A percentile compares a stretch with the other conserved stretches of the same genome.
These are phyloP conservation scores for Protomyctophum bolini DNA, from an alignment of 2,113 vertebrate species.

Conservation along the genomic window DNA sequence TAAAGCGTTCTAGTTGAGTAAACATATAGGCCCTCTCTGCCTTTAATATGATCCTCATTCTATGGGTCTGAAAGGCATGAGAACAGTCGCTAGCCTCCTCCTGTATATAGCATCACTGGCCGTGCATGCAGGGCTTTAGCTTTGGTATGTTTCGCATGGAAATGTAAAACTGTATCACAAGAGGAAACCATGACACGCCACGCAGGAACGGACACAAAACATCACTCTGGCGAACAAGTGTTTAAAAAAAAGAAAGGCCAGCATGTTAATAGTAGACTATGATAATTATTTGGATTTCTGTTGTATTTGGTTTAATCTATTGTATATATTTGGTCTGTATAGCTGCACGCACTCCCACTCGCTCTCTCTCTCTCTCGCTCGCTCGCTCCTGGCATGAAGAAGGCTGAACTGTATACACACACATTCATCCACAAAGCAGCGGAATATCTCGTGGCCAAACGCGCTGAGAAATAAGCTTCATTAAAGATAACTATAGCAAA, in stretches of 20 bases:
- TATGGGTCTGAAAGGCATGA: constrained; percentile 63
- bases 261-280: constrained; percentile 48
- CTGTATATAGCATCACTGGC: constrained; percentile 52
- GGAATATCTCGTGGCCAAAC: constrained; percentile 48
- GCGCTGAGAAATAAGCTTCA: constrained; percentile 49
- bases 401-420: constrained; percentile 47
- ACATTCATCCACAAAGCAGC: constrained; percentile 64
- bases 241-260: constrained; percentile 61
- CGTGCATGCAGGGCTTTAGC: constrained; percentile 43
- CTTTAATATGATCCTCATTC: constrained; percentile 44
- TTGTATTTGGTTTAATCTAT: constrained; percentile 70
- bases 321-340: constrained; percentile 72
- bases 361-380: constrained; percentile 30
- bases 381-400: constrained; percentile 40
- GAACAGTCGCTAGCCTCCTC: constrained; percentile 70
- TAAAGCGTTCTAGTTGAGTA: constrained; percentile 63
- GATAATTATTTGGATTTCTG: constrained; percentile 66
- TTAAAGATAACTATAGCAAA: constrained; percentile 44
- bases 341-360: constrained; percentile 71
- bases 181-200: constrained; percentile 5
- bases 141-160: constrained; percentile 73
- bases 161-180: constrained; percentile 47
- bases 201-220: constrained; percentile 45
- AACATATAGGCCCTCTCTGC: constrained; percentile 59
- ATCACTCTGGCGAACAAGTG: constrained; percentile 22